phyloP scores from a whole-genome alignment of 2,797 vertebrate genomes.

The Squalus acanthias region DNA sequence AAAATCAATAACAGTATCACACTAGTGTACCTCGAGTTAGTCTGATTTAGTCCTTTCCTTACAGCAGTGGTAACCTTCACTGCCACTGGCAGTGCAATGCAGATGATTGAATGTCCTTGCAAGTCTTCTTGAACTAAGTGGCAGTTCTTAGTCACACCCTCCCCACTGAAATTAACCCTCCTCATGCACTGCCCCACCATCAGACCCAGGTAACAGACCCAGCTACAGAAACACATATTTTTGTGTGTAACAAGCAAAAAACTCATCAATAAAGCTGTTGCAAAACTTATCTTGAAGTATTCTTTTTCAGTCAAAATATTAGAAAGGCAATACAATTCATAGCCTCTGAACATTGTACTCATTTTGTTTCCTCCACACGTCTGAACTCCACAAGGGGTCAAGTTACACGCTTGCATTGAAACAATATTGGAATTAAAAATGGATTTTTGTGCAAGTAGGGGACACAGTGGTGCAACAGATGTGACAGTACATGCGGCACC shows the following conservation, averaged over 20 bases:
- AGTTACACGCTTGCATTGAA: background rate
- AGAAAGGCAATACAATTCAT: background rate
- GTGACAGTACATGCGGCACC: too few species aligned
- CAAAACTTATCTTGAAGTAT: background rate
- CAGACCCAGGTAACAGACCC: background rate
- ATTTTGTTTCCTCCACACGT: background rate
- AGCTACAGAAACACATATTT: background rate
- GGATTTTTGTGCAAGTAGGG: background rate
- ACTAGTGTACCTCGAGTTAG: too few species aligned
- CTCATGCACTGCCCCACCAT: too few species aligned
- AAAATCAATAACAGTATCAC: background rate
- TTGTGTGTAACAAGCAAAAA: background rate
- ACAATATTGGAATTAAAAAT: background rate
- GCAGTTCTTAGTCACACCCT: background rate
- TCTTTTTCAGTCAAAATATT: background rate
- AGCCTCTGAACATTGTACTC: background rate
- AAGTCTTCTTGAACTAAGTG: background rate
- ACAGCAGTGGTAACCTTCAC: background rate
- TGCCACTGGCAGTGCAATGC: background rate
- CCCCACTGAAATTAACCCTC: background rate
- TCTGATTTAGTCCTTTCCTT: background rate
- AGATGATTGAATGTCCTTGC: background rate
- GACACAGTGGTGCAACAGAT: too few species aligned
- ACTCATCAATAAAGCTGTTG: background rate
- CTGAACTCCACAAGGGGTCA: background rate